Conservation (phyloP, 2,797 vertebrate species). For the Thunnus albacares region DNA sequence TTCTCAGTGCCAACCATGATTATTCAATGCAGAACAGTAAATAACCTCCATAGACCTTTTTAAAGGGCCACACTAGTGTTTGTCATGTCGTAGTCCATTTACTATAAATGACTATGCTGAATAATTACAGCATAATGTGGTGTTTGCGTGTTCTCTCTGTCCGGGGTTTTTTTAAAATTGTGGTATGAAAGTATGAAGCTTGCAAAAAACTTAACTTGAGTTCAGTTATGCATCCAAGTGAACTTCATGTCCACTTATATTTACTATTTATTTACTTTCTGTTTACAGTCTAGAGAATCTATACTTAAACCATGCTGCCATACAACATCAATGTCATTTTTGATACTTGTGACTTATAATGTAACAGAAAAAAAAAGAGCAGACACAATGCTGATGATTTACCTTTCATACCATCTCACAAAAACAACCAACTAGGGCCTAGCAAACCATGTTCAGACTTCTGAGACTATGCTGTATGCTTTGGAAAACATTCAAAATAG, state of each 20-base stretch:
- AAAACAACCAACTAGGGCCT: not conserved
- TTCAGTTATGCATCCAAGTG: conserved; percentile 12
- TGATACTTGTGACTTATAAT: no score
- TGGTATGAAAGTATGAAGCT: conserved; percentile 5
- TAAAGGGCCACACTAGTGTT: not conserved
- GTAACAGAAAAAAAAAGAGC: not conserved
- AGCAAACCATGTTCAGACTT: not conserved
- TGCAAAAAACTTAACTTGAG: not conserved
- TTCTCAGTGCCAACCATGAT: not conserved
- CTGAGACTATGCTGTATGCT: not conserved
- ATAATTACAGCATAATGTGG: not conserved
- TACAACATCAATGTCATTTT: not conserved
- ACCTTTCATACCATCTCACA: no score
- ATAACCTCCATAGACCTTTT: not conserved
- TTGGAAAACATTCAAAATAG: not conserved
- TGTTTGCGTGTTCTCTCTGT: not conserved
- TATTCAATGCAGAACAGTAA: not conserved
- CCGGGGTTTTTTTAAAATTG: not conserved
- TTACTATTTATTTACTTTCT: not conserved
- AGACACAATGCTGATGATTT: not conserved
- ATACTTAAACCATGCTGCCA: not conserved
- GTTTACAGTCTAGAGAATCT: no score
- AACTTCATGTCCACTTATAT: not conserved
- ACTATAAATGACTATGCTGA: not conserved
- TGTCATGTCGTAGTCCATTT: conserved; percentile 3